Base-by-base conservation (phyloP, 2,797 vertebrate species). In the Spinibarbus caldwelli region DNA sequence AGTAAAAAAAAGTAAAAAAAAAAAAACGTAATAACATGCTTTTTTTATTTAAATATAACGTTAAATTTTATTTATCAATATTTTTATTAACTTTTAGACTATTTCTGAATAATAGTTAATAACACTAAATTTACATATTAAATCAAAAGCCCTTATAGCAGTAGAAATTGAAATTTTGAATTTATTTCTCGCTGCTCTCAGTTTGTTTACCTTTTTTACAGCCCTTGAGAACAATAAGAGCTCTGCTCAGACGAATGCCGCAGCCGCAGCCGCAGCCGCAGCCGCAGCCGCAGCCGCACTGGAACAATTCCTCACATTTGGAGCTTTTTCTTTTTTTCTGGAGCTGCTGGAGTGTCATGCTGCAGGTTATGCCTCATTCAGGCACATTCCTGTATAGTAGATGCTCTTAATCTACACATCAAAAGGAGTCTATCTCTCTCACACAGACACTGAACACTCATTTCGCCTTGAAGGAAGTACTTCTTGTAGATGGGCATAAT, bases 321-420 rank as follows among this genome's bases (percentile, higher is more conserved):
- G 17, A 23, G 29, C 14, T 43, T 43, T 68, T 84, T 73, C 26
- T 54, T 31, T 52, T 78, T 43, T 62, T 57, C 59, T 38, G 70
- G 21, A 57, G 73, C 70, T 67, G n/a, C 86, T 76, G 31, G 49
- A 85, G 72, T 81, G 75, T 31, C 72, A 34, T 3, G 6, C 83
- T 84, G 62, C 70, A 68, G 83, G 86, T 66, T 80, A 75, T 73
- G 70, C 78, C 70, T 84, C 78, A 77, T 84, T 84, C 77, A 81
- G 15, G 38, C 36, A 66, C 21, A 70, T 76, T 80, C 78, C 71
- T 83, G 26, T 87, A 84, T 84, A 80, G 64, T 54, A 84, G 41
- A 84, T 31, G 21, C 66, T 70, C 49, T 68, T 81, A 87, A 87
- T 85, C 83, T 85, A 52, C 82, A 87, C 82, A 87, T 85, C 82